Percentiles rank a stretch among this genome's conserved stretches.
Evolutionary conservation across 1,140 invertebrate species (phyloP).

Genomic region (Lepidurus packardi): DNA sequence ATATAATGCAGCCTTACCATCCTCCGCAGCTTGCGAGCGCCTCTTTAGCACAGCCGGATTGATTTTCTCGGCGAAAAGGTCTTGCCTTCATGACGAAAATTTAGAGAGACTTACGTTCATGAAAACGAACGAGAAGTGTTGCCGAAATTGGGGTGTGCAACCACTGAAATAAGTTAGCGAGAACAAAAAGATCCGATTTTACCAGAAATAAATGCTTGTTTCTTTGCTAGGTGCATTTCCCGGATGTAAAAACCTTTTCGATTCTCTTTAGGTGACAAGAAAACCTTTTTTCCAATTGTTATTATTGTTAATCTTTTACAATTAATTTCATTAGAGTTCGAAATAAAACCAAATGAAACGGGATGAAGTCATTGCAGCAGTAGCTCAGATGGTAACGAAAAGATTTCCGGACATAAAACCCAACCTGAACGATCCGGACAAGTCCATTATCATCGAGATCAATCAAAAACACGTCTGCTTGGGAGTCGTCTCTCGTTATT

Average conservation of each 20-base stretch:
- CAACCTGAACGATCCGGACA: slow-evolving; percentile 65
- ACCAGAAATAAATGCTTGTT: too few species aligned
- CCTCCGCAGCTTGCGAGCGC: slow-evolving; percentile 28
- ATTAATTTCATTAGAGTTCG: slow-evolving; percentile 48
- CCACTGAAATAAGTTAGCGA: background rate
- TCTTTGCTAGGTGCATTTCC: slow-evolving; percentile 51
- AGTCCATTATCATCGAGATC: slow-evolving; percentile 71
- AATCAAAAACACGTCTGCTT: slow-evolving; percentile 61
- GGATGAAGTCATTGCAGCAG: slow-evolving; percentile 60
- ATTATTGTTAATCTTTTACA: background rate
- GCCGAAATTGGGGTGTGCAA: background rate
- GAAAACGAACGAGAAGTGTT: background rate
- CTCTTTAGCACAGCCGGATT: slow-evolving; percentile 24
- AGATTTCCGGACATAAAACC: slow-evolving; percentile 66
- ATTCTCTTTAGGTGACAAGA: slow-evolving; percentile 63
- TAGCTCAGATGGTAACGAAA: slow-evolving; percentile 60
- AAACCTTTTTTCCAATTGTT: background rate
- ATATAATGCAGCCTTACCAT: background rate
- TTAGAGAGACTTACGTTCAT: background rate
- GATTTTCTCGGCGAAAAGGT: slow-evolving; percentile 25
- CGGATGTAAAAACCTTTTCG: slow-evolving; percentile 63
- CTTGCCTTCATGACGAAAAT: background rate
- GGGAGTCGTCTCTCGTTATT: slow-evolving; percentile 59
- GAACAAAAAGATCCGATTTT: too few species aligned
- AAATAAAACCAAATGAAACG: slow-evolving; percentile 62